Evolutionary conservation across 2,113 vertebrate genomes (phyloP).

Genomic region (Dasyurus viverrinus): DNA sequence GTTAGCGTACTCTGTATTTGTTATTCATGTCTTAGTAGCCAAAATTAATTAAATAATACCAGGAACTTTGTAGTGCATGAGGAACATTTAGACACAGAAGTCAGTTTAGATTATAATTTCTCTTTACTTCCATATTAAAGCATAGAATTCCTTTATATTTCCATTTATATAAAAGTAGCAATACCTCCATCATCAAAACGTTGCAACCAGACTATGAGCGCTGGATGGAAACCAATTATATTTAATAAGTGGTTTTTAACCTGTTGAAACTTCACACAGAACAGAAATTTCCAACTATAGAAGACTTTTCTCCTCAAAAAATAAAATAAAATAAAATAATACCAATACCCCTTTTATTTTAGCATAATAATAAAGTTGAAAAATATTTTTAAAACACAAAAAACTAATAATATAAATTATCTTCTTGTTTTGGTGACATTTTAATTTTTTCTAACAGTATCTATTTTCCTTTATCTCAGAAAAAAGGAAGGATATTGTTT

Average conservation of each 20-base stretch:
- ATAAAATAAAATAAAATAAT: too few species aligned
- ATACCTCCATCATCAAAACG: conserved; percentile 12
- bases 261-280: background rate
- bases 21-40: background rate
- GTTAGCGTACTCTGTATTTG: background rate
- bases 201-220: background rate
- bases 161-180: background rate
- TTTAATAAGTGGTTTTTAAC: background rate
- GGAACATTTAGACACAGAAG: background rate
- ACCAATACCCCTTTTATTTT: background rate
- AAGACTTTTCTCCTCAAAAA: background rate
- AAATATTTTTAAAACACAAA: background rate
- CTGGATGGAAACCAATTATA: background rate
- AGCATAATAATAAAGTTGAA: background rate
- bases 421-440: background rate
- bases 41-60: background rate
- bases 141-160: background rate
- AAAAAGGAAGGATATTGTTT: too few species aligned
- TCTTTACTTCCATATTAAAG: background rate
- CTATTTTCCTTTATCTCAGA: background rate
- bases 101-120: background rate
- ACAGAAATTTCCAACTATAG: background rate
- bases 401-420: background rate
- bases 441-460: background rate
- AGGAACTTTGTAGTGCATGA: conserved; percentile 22